A percentile compares a stretch with the other conserved stretches of the same genome.
Conservation (phyloP, 23 tunicate genomes). For the Halocynthia aurantium region DNA sequence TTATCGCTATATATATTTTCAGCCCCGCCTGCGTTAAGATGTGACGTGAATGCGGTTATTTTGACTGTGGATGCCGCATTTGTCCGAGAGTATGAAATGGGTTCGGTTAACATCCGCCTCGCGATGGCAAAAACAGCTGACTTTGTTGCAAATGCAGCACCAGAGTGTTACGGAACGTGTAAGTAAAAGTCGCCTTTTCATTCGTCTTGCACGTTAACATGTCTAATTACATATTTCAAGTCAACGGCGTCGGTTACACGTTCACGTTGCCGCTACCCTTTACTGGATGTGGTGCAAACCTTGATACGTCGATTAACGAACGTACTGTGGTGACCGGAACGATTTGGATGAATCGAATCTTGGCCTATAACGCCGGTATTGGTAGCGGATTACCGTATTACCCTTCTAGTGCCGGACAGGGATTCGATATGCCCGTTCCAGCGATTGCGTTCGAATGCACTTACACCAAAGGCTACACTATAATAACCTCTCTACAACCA, state of each 20-base stretch:
- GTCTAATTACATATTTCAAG: background rate
- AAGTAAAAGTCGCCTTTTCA: background rate
- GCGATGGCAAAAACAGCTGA: background rate
- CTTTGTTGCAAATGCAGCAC: background rate
- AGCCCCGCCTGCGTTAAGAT: background rate
- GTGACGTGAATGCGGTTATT: background rate
- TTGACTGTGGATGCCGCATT: slow-evolving; percentile 2
- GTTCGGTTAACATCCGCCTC: background rate
- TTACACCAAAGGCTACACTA: slow-evolving; percentile 18
- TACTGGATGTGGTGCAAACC: slow-evolving; percentile 4
- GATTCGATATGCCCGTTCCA: slow-evolving; percentile 28
- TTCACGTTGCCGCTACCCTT: slow-evolving; percentile 14
- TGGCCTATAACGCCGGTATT: background rate
- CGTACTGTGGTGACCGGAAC: slow-evolving; percentile 1
- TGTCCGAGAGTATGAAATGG: background rate
- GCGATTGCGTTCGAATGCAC: slow-evolving; percentile 8
- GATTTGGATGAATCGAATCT: background rate
- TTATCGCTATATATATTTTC: background rate
- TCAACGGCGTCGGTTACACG: background rate
- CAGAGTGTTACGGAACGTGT: background rate
- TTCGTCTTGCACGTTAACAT: background rate
- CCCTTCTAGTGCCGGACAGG: background rate
- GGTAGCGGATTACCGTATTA: too few relatives aligned
- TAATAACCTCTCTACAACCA: slow-evolving; percentile 20
- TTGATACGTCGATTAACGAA: background rate